phyloP scores from a whole-genome alignment of 2,888 invertebrate genomes.

The Euplexia lucipara region DNA sequence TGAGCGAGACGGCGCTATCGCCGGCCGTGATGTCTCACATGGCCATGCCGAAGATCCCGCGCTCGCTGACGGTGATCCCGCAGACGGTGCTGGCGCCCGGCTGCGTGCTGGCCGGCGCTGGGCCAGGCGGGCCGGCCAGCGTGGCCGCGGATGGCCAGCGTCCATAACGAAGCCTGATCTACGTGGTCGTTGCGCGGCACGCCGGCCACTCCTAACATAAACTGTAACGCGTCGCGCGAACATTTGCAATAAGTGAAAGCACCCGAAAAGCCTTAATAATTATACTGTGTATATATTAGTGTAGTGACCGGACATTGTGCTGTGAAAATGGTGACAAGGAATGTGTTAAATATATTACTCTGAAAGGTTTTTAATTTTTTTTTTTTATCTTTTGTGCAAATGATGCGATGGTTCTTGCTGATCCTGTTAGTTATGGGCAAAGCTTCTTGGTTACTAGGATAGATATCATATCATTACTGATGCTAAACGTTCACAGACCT shows the following conservation, averaged over 20 bases:
- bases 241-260: slow-evolving; percentile 66
- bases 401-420: slow-evolving; percentile 77
- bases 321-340: slow-evolving; percentile 81
- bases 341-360: slow-evolving; percentile 77
- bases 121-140: slow-evolving; percentile 33
- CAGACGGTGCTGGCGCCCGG: slow-evolving; percentile 82
- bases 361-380: slow-evolving; percentile 71
- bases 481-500: slow-evolving; percentile 48
- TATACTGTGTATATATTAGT: slow-evolving; percentile 87
- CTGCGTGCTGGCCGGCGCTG: slow-evolving; percentile 40
- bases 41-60: slow-evolving; percentile 95
- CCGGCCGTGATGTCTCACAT: slow-evolving; percentile 76
- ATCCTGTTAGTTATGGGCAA: slow-evolving; percentile 32
- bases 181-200: slow-evolving; percentile 79
- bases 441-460: slow-evolving; percentile 49
- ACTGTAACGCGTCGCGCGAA: slow-evolving; percentile 48
- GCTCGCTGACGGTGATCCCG: slow-evolving; percentile 95
- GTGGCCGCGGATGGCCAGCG: slow-evolving; percentile 57
- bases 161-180: slow-evolving; percentile 84
- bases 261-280: slow-evolving; percentile 88
- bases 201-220: slow-evolving; percentile 54
- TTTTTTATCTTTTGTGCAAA: slow-evolving; percentile 83
- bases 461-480: slow-evolving; percentile 33
- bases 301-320: slow-evolving; percentile 77
- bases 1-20: slow-evolving; percentile 76